These are phyloP conservation scores for Prunella strophiata DNA, from an alignment of 2,797 vertebrate species.

Conservation along the genomic window DNA sequence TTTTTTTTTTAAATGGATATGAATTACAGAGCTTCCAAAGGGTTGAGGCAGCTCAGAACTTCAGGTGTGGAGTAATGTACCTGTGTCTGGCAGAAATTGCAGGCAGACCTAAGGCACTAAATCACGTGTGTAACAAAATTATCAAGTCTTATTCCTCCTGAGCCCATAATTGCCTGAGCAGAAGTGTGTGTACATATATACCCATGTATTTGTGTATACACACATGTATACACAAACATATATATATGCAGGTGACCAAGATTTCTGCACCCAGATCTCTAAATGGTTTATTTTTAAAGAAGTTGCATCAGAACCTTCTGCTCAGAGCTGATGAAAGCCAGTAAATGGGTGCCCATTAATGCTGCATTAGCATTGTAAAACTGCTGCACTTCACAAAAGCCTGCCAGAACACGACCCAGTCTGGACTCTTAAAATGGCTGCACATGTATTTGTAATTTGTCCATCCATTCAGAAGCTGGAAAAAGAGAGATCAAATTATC, in stretches of 20 bases:
- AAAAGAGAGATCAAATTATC: not conserved
- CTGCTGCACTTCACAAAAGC: conserved; percentile 6
- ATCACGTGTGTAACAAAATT: not conserved
- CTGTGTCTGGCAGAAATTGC: not conserved
- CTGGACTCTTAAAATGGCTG: not conserved
- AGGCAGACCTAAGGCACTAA: not conserved
- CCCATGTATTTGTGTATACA: not conserved
- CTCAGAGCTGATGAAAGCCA: not conserved
- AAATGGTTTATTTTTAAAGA: not conserved
- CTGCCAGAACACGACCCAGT: not conserved
- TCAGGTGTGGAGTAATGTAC: not conserved
- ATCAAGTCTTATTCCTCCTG: not conserved
- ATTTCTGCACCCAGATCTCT: not conserved
- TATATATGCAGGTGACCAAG: not conserved
- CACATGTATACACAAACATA: not conserved
- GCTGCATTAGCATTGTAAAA: conserved; percentile 11
- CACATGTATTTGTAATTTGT: not conserved
- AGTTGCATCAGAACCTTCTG: not conserved
- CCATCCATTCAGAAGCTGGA: not conserved
- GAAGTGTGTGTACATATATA: not conserved
- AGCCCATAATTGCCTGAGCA: not conserved
- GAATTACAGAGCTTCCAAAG: not conserved
- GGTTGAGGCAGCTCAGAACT: not conserved
- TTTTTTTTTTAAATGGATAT: not conserved
- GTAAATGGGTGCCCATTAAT: conserved; percentile 4